Evolutionary conservation across 2,888 invertebrate species (phyloP).

Genomic region (Peribatodes rhomboidaria): DNA sequence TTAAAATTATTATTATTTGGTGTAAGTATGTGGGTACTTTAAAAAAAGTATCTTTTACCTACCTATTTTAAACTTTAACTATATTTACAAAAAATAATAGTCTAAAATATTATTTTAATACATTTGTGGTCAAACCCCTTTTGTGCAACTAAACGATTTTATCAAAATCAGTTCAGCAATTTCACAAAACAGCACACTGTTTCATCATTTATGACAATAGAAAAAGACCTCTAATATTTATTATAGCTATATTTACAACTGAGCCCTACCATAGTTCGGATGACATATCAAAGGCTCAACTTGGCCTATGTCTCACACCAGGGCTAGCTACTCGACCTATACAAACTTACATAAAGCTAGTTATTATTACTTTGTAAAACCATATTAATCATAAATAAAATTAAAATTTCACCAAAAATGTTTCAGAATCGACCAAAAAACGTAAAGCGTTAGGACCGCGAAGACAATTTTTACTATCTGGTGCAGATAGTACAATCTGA

Average conservation of each 20-base stretch:
- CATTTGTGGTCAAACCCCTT: too few relatives aligned
- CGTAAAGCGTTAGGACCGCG: constrained; percentile 67
- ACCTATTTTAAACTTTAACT: constrained; percentile 5
- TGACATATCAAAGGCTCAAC: too few relatives aligned
- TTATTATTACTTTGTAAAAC: constrained; percentile 4
- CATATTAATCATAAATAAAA: not conserved
- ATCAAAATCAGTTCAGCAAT: too few relatives aligned
- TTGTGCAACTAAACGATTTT: too few relatives aligned
- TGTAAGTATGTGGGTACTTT: constrained; percentile 15
- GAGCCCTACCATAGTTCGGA: too few relatives aligned
- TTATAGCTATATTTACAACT: too few relatives aligned
- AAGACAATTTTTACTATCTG: constrained; percentile 75
- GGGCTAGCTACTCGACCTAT: too few relatives aligned
- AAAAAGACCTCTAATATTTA: too few relatives aligned
- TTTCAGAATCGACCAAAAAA: constrained; percentile 72
- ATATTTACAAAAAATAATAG: constrained; percentile 13
- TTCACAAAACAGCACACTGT: too few relatives aligned
- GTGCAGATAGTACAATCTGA: constrained; percentile 85
- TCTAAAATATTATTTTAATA: not conserved
- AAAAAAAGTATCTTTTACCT: constrained; percentile 12
- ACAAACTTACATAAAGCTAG: too few relatives aligned
- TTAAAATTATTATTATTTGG: constrained; percentile 27
- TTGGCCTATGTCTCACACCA: too few relatives aligned
- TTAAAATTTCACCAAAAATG: constrained; percentile 55
- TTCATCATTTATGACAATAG: too few relatives aligned